phyloP scores from a whole-genome alignment of 2,888 invertebrate genomes.

The Philereme transversata region DNA sequence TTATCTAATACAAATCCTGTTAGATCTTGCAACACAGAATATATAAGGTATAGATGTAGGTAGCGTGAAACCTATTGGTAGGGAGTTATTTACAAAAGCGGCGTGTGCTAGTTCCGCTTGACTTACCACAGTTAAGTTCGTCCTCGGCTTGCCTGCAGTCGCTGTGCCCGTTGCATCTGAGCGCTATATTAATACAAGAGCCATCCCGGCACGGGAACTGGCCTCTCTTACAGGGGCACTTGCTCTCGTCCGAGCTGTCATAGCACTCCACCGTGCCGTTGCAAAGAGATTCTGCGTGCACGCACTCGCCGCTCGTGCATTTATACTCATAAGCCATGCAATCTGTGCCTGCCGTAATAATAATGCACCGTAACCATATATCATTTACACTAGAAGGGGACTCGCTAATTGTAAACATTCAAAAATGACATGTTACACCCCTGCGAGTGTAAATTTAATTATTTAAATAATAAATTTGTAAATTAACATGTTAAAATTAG shows the following conservation, averaged over 20 bases:
- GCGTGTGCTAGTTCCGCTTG: conserved; percentile 13
- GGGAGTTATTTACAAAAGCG: conserved; percentile 36
- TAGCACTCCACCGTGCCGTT: conserved; percentile 80
- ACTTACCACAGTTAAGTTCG: conserved; percentile 82
- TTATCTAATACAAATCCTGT: not conserved
- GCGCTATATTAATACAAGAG: conserved; percentile 85
- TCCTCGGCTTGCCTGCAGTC: conserved; percentile 86
- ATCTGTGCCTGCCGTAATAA: conserved; percentile 73
- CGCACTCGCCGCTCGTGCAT: conserved; percentile 86
- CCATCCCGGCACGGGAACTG: conserved; percentile 86
- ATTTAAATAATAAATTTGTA: too few relatives aligned
- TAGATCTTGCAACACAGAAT: too few relatives aligned
- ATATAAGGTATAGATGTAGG: too few relatives aligned
- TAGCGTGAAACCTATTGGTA: too few relatives aligned
- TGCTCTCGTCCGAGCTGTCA: conserved; percentile 76
- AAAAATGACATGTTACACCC: conserved; percentile 2
- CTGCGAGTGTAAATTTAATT: not conserved
- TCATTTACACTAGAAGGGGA: conserved; percentile 34
- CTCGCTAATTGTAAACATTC: conserved; percentile 15
- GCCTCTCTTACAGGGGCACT: conserved; percentile 75
- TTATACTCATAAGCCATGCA: conserved; percentile 85
- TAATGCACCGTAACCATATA: conserved; percentile 69
- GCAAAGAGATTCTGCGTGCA: conserved; percentile 78
- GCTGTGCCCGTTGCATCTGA: conserved; percentile 85
- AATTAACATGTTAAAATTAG: too few relatives aligned